These are phyloP conservation scores for Invenusta paracnida DNA, from an alignment of 2,888 invertebrate genomes.

Conservation along the genomic window DNA sequence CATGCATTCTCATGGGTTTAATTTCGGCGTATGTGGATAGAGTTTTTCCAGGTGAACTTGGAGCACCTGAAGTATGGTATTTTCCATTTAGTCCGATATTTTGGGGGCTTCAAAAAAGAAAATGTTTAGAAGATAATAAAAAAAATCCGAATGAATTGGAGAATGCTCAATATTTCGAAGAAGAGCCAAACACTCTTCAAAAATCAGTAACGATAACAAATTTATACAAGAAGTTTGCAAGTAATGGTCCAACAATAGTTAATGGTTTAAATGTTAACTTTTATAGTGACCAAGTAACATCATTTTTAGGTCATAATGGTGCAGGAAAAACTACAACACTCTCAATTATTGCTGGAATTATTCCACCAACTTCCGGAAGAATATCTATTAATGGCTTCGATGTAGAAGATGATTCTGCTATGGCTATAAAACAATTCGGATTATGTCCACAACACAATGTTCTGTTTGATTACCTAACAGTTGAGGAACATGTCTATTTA, in stretches of 20 bases:
- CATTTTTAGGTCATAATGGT: slow-evolving; percentile 80
- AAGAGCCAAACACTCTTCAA: slow-evolving; percentile 61
- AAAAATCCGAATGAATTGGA: not conserved
- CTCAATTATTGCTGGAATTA: slow-evolving; percentile 65
- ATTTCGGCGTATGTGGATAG: slow-evolving; percentile 42
- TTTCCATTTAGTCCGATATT: not conserved
- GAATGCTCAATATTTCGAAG: slow-evolving; percentile 53
- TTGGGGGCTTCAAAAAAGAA: too few species aligned
- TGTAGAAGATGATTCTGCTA: slow-evolving; percentile 67
- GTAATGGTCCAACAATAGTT: slow-evolving; percentile 64
- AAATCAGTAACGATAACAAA: slow-evolving; percentile 73
- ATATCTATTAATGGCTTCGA: slow-evolving; percentile 72
- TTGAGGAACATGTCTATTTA: slow-evolving; percentile 54
- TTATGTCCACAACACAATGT: slow-evolving; percentile 85
- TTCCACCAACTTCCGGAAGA: slow-evolving; percentile 72
- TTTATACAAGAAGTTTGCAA: slow-evolving; percentile 65
- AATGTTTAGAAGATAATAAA: not conserved
- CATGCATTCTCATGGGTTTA: slow-evolving; percentile 32
- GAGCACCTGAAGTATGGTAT: slow-evolving; percentile 42
- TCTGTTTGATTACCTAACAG: slow-evolving; percentile 65
- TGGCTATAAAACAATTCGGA: slow-evolving; percentile 71
- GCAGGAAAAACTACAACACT: slow-evolving; percentile 62
- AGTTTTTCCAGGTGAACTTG: slow-evolving; percentile 44
- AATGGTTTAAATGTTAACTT: slow-evolving; percentile 71
- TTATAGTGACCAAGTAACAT: slow-evolving; percentile 76